Base-by-base conservation (phyloP, 2,797 vertebrate species). In the Tapera naevia region DNA sequence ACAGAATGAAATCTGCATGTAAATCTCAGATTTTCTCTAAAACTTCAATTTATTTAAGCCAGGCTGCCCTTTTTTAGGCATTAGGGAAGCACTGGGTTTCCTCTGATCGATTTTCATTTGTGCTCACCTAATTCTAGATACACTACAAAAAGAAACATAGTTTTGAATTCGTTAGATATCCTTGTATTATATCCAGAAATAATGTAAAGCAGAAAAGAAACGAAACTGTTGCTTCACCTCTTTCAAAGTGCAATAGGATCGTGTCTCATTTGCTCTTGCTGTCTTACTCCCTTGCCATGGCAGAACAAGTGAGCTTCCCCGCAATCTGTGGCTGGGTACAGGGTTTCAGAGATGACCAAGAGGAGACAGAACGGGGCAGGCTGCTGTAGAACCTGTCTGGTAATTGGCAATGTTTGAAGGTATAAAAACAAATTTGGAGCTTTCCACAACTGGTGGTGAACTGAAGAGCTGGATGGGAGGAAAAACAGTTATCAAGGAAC, bases 31-130 rank as follows among this genome's bases (percentile, higher is more conserved):
- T 88, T 83, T 92, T 48, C 54, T 58, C 21, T 43, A 56, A 62
- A 91, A 50, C n/a, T 48, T 83, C 39, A 64, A 62, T 41, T 69
- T 8, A 6, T 86, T 89, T 78, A 80, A 92, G 41, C 18, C 87
- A 75, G 66, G 39, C 37, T 86, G 37, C 33, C 27, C 50, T 86
- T 93, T 48, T 53, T 56, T 24, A 45, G 30, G 46, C 43, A 27
- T 33, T 79, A 41, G 30, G 37, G 19, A 37, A 82, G 17, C 41
- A 37, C 14, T 25, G 57, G 57, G 11, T 83, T 74, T 71, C 50
- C n/a, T 74, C 78, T 67, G 48, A 64, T 85, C 67, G 76, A 62
- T 93, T 94, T 91, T 91, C 11, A 15, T 81, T 86, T 81, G 46
- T 57, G 9, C 19, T 89, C 1, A 1, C 22, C 16, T 62, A 75